Evolutionary conservation across 2,888 invertebrate genomes (phyloP), one percentile per base, ranked within the genome.

Genomic region (Hypomecis atomaria): DNA sequence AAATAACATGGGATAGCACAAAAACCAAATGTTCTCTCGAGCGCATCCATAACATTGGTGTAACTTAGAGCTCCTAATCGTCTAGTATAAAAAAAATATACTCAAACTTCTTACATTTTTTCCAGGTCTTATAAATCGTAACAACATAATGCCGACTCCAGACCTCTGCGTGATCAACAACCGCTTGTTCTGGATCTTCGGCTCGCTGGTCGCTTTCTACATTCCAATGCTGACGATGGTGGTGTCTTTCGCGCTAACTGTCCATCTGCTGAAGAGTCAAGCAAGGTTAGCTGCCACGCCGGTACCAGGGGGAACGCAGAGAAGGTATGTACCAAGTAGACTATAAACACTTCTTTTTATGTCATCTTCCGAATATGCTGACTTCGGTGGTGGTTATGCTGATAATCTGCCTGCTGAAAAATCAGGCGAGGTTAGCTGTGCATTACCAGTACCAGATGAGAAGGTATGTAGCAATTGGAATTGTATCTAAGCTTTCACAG

Each of bases 181-280:
- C 86, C 92, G 96, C 4, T 94, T 96, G 38, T 97, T 97, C 88
- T 97, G 97, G 94, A 96, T 98, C 58, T 97, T 98, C 85, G 99
- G 98, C 23, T 98, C 98, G 0, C 90, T 98, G 81, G 96, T 98
- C 62, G 97, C 98, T 42, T 99, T 99, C 92, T 98, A 98, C 93
- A 96, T 99, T 72, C 99, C 99, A 5, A 97, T 99, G 96, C 93
- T 98, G 72, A 97, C 97, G 75, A 99, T 99, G 99, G 96, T 98
- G 67, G 95, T 97, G 62, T 97, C 98, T 0, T 99, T 98, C 83
- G 96, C 97, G 0, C 93, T 98, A 65, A 99, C 99, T 0, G 97
- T 98, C 37, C 96, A 97, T 72, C 92, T 99, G 72, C 92, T 99
- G 73, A 95, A 97, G 75, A 94, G 96, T 69, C 96, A 97, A 78